A percentile compares a stretch with the other conserved stretches of the same genome.
Evolutionary conservation across 2,113 vertebrate genomes (phyloP).

Genomic region (Cololabis saira): DNA sequence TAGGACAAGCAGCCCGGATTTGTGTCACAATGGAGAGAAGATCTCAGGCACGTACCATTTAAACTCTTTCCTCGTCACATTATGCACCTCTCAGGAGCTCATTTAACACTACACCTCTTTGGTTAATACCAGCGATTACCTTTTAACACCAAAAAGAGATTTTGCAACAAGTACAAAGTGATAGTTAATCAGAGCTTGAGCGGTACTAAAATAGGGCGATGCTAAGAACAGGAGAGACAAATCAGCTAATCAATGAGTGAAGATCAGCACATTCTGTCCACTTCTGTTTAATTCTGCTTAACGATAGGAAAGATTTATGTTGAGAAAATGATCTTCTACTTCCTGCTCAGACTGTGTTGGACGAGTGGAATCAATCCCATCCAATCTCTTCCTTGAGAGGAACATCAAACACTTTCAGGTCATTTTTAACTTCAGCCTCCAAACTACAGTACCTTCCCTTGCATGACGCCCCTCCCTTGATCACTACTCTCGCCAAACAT

Average conservation of each 20-base stretch:
- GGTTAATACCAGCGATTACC: too few species aligned
- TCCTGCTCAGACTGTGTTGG: slow-evolving; percentile 10
- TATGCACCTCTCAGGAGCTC: too few species aligned
- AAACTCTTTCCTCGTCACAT: too few species aligned
- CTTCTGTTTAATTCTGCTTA: slow-evolving; percentile 54
- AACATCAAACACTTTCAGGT: too few species aligned
- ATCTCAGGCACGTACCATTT: too few species aligned
- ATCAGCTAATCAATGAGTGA: slow-evolving; percentile 34
- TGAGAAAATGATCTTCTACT: too few species aligned
- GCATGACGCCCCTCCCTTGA: background rate
- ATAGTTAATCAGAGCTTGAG: slow-evolving; percentile 1
- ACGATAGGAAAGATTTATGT: slow-evolving; percentile 48
- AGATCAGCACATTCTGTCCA: slow-evolving; percentile 58
- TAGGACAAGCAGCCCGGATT: too few species aligned
- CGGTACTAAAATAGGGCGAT: slow-evolving; percentile 11
- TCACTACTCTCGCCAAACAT: slow-evolving; percentile 9
- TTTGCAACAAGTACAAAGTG: background rate
- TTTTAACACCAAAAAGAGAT: too few species aligned
- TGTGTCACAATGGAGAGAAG: too few species aligned
- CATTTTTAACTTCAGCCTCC: background rate
- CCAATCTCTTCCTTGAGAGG: background rate
- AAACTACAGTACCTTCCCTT: slow-evolving; percentile 7
- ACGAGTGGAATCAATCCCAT: slow-evolving; percentile 19
- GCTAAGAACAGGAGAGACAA: slow-evolving; percentile 33
- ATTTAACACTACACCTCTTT: too few species aligned